Conservation (phyloP, 2,888 invertebrate species). For the Nysson spinosus region DNA sequence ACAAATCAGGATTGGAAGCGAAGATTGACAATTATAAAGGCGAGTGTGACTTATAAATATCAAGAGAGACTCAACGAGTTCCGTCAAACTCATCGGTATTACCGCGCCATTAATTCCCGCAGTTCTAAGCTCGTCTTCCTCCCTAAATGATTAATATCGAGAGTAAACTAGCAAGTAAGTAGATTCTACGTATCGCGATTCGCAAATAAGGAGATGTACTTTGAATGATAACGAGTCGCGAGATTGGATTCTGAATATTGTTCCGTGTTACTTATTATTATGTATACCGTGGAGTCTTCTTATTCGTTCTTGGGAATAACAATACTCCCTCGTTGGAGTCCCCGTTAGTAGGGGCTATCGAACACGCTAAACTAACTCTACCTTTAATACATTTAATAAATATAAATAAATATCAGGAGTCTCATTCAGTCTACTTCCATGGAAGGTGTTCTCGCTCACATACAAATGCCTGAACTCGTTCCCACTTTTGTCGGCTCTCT, state of each 20-base stretch:
- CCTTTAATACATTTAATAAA: constrained; percentile 42
- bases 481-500: background rate
- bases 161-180: constrained; percentile 1
- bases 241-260: too few relatives aligned
- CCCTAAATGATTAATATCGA: constrained; percentile 31
- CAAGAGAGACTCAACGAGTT: background rate
- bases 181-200: background rate
- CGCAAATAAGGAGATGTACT: too few relatives aligned
- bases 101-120: constrained; percentile 35
- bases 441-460: constrained; percentile 34
- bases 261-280: too few relatives aligned
- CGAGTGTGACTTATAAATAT: background rate
- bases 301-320: too few relatives aligned
- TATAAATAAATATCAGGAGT: constrained; percentile 57
- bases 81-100: constrained; percentile 5
- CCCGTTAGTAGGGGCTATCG: too few relatives aligned
- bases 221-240: too few relatives aligned
- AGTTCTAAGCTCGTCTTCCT: constrained; percentile 60
- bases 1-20: too few relatives aligned
- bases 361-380: constrained; percentile 28
- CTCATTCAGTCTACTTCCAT: constrained; percentile 68
- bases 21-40: too few relatives aligned
- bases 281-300: too few relatives aligned
- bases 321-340: too few relatives aligned
- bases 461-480: background rate